Evolutionary conservation across 2,888 invertebrate genomes (phyloP), one percentile per base, ranked within the genome.

Genomic region (Dione juno): DNA sequence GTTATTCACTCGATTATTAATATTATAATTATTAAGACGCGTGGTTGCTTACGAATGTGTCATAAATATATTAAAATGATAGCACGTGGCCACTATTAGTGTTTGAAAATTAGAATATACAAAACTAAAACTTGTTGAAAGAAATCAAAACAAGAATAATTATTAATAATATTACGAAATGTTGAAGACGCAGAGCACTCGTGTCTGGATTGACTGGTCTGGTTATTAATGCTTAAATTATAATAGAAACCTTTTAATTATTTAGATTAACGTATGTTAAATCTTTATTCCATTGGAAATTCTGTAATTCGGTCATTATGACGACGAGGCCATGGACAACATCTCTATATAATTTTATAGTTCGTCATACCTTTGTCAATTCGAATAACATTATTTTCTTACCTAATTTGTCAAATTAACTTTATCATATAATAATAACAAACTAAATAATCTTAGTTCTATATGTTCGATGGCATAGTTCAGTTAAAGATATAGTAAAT

Each of bases 231-330:
- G 35, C 21, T 14, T 8, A 52, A 64, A 52, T 21, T 52, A 37
- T 40, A 64, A 6, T 64, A 19, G 16, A 64, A 61, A 50, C n/a
- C 16, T 64, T 64, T 64, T 48, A 52, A 64, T 64, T 64, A 52
- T 64, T 50, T 21, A 50, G 50, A 52, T 64, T 64, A 52, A 50
- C 19, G 19, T 40, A 40, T 45, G 28, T 45, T 16, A 10, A n/a
- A 61, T 40, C 48, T 48, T 40, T 64, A 19, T 64, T 16, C 1
- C 19, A 50, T 40, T 50, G 8, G 37, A 14, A 14, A 40, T 50
- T 50, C 8, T 37, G 3, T 50, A 3, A 37, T 37, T 19, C 19
- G 21, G 63, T 50, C 28, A 50, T 37, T 19, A 10, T n/a, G 64
- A 14, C 11, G 64, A 14, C 14, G 50, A 64, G 64, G 64, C 50